Conservation (phyloP, 2,888 invertebrate genomes). For the Alentia gelatinosa region DNA sequence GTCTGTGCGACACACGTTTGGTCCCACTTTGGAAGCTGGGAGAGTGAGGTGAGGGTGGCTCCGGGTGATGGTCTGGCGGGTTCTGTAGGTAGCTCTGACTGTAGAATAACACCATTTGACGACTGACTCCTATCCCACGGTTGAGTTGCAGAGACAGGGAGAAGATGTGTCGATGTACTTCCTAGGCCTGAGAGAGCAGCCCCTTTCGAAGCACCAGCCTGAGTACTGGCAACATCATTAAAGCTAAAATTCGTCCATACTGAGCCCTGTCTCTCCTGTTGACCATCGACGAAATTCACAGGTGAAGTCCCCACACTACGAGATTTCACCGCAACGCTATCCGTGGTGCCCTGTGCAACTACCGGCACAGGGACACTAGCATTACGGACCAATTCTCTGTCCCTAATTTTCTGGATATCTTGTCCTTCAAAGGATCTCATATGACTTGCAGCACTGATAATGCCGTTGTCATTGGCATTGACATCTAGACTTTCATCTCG, state of each 20-base stretch:
- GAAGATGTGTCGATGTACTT: no score
- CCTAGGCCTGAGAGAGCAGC: no score
- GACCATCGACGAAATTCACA: not conserved
- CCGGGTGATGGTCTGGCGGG: not conserved
- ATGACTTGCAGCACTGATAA: not conserved
- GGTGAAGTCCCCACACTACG: constrained; percentile 7
- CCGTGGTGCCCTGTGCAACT: no score
- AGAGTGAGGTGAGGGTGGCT: not conserved
- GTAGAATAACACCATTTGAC: no score
- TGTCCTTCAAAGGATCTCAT: no score
- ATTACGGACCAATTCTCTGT: not conserved
- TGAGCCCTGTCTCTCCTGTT: not conserved
- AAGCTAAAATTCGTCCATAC: not conserved
- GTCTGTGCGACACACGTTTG: not conserved
- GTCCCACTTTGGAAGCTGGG: not conserved
- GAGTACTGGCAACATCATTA: not conserved
- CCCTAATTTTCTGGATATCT: no score
- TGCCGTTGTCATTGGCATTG: not conserved
- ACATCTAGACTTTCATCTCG: not conserved
- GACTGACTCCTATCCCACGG: not conserved
- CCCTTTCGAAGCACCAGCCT: no score
- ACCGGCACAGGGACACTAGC: not conserved
- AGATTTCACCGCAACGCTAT: not conserved
- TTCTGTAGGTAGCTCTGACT: no score
- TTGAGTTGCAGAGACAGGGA: no score